Evolutionary conservation across 2,797 vertebrate genomes (phyloP), one percentile per base, ranked within the genome.

Genomic region (Sardinella longiceps): DNA sequence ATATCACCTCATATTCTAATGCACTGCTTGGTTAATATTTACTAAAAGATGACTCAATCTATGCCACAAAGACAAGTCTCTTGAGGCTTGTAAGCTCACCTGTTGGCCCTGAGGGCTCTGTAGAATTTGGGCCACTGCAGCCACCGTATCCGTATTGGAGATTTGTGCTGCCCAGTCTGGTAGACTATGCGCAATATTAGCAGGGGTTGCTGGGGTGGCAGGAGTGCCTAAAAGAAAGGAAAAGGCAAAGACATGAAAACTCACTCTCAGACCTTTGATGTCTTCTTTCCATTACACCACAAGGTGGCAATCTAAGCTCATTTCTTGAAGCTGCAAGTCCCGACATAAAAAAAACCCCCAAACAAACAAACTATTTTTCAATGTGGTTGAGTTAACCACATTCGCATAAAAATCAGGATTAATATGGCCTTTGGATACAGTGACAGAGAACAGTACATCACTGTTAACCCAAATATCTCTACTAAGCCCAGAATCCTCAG

Each of bases 121-220:
- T 84, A 99, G 93, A 90, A 99, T 98, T 91, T 99, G 98, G 63
- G 98, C 98, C 56, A 99, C 98, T 30, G 98, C 98, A 87, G 98
- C 96, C 88, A 99, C 96, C 0, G 98, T 99, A 90, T 99, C 98
- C 45, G 98, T 97, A 93, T 97, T 99, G 84, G 96, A 96, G 88
- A 99, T 98, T 92, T 99, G 98, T 81, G 98, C 98, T 0, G 98
- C 97, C 98, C 98, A 99, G 89, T 99, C 98, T 28, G 98, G 97
- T 83, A 99, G 95, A 90, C 96, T 96, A 87, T 97, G 98, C 0
- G 97, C 96, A 20, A 98, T 96, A 83, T 97, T 98, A 84, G 98
- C 98, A 82, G 98, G 98, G 66, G 98, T 99, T 84, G 97, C 98
- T 1, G 98, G 98, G 37, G 98, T 99, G 58, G 97, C 97, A 56